Conservation (phyloP, 2,888 invertebrate species). For the Seira sanloemensis region DNA sequence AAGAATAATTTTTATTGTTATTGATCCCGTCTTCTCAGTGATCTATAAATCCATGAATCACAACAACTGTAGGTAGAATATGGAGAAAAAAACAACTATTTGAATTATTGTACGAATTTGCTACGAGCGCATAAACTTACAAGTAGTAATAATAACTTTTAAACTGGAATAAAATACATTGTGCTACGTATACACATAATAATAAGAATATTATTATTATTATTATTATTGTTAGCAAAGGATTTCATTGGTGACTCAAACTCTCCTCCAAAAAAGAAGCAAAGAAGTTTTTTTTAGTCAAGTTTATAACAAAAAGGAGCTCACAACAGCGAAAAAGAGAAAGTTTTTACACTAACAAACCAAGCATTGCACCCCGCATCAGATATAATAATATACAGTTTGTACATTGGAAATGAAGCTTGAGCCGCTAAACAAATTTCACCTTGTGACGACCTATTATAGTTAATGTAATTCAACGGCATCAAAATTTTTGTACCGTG, state of each 20-base stretch:
- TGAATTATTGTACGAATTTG: slow-evolving; percentile 42
- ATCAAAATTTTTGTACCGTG: too few relatives aligned
- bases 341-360: not conserved
- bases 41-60: slow-evolving; percentile 26
- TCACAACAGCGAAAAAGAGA: not conserved
- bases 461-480: too few relatives aligned
- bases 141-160: slow-evolving; percentile 5
- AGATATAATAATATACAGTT: too few relatives aligned
- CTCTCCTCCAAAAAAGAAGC: not conserved
- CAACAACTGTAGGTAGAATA: not conserved
- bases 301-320: too few relatives aligned
- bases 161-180: not conserved
- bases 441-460: too few relatives aligned
- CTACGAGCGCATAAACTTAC: slow-evolving; percentile 43
- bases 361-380: not conserved
- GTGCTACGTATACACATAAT: not conserved
- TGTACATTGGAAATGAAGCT: too few relatives aligned
- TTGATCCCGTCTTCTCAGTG: slow-evolving; percentile 51
- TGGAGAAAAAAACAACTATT: not conserved
- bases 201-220: not conserved
- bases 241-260: not conserved
- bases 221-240: not conserved
- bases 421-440: too few relatives aligned
- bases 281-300: not conserved
- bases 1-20: not conserved